phyloP scores from a whole-genome alignment of 2,113 vertebrate genomes.

The Sander lucioperca region DNA sequence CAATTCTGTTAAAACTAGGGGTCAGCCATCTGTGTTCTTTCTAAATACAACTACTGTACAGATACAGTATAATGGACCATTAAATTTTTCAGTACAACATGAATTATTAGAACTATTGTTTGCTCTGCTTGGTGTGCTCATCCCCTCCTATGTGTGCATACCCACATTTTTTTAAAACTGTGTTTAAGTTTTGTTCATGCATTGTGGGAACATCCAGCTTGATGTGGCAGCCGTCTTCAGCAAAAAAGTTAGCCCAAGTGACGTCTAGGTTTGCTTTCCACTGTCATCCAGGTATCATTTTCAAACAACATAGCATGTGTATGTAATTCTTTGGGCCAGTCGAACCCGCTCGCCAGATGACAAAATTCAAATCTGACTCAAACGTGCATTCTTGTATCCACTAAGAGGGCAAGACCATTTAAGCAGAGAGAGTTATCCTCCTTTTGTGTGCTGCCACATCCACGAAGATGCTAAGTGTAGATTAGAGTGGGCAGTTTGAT shows the following conservation, averaged over 20 bases:
- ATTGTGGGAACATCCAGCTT: background rate
- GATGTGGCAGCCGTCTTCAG: background rate
- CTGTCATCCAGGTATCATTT: background rate
- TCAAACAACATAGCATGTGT: background rate
- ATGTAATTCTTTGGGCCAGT: background rate
- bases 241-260: background rate
- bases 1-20: background rate
- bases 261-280: background rate
- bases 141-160: too few species aligned
- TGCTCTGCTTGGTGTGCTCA: background rate
- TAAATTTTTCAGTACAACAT: background rate
- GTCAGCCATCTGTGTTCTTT: background rate
- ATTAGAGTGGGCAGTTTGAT: constrained; percentile 78
- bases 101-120: too few species aligned
- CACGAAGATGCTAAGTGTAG: constrained; percentile 52
- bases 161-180: too few species aligned
- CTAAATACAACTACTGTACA: background rate
- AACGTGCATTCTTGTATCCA: background rate
- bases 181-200: background rate
- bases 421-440: constrained; percentile 13
- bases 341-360: background rate
- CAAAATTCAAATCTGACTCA: background rate
- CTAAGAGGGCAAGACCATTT: background rate
- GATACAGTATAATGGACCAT: background rate
- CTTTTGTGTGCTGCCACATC: constrained; percentile 35